A percentile compares a stretch with the other conserved stretches of the same genome.
Evolutionary conservation across 2,888 invertebrate genomes (phyloP).

Genomic region (Mallateleia sp.): DNA sequence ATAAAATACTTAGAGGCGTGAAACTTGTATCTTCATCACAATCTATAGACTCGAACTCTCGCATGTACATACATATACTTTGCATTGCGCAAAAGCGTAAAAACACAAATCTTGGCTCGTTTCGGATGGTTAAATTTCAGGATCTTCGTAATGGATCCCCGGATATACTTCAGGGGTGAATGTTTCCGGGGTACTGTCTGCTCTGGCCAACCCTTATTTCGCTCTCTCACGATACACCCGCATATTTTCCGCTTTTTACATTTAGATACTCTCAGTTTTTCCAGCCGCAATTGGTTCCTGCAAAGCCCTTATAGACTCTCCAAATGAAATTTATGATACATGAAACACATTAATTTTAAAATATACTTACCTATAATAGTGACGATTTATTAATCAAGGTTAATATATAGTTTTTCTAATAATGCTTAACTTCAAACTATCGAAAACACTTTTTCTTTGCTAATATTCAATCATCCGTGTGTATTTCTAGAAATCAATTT

Average conservation of each 20-base stretch:
- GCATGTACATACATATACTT: conserved; percentile 74
- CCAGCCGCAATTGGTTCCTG: conserved; percentile 72
- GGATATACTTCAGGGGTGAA: conserved; percentile 87
- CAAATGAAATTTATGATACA: conserved; percentile 56
- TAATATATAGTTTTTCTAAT: not conserved
- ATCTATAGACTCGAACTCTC: conserved; percentile 71
- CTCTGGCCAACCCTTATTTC: conserved; percentile 81
- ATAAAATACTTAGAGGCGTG: conserved; percentile 62
- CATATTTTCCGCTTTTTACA: conserved; percentile 80
- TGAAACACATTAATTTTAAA: conserved; percentile 17
- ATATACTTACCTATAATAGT: not conserved
- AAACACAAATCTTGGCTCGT: conserved; percentile 88
- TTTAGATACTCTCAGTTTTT: conserved; percentile 77
- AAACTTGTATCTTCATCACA: conserved; percentile 75
- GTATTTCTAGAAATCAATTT: conserved; percentile 15
- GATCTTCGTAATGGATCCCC: conserved; percentile 89
- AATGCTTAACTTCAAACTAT: no score
- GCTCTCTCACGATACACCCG: conserved; percentile 81
- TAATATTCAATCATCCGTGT: not conserved
- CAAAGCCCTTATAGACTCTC: conserved; percentile 54
- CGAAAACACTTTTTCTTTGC: not conserved
- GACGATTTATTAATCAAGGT: no score
- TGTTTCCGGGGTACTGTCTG: conserved; percentile 86
- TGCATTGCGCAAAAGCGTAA: conserved; percentile 80
- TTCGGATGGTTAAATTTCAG: conserved; percentile 87